Base-by-base conservation (phyloP, 2,888 invertebrate genomes). In the Microdon myrmicae region DNA sequence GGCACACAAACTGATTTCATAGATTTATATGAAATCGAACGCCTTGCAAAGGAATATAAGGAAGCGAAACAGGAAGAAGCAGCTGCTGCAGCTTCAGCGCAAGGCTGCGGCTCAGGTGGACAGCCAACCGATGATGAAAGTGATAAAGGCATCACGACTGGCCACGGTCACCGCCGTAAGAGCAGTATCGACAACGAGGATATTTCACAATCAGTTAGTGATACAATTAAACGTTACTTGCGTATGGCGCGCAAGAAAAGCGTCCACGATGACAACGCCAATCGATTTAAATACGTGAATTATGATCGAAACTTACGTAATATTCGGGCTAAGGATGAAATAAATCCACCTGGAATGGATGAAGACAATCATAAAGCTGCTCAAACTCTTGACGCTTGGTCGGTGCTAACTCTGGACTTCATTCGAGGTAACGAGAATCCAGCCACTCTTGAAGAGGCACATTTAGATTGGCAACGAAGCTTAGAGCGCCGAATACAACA, bases 231-330 rank as follows among this genome's bases (percentile, higher is more conserved):
- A 77, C 83, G 92, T 6, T 93, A 93, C 76, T 79, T 93, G 38
- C 83, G 90, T 51, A 93, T 93, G 92, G 92, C 92, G 4, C 83
- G 93, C 22, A 93, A 93, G 75, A 93, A 93, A 74, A 91, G 90
- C 72, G 87, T 89, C 6, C 74, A 75, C 37, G 92, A 92, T 75
- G 86, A 88, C 2, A 90, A 90, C 68, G 86, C 84, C 2, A 92
- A 90, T 73, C 85, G 90, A 39, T 94, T 93, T 74, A 92, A 92
- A 75, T 86, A 92, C 0, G 91, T 94, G 12, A 94, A 94, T 76
- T 94, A 94, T 72, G 93, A 94, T 73, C 84, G 90, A 56, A 92
- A 91, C 73, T 81, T 93, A 56, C 82, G 92, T 16, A 90, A 92
- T 69, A 93, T 93, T 59, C 90, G 90, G 73, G 87, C 91, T 1